These are phyloP conservation scores for Deilephila porcellus DNA, from an alignment of 2,888 invertebrate genomes.

Conservation along the genomic window DNA sequence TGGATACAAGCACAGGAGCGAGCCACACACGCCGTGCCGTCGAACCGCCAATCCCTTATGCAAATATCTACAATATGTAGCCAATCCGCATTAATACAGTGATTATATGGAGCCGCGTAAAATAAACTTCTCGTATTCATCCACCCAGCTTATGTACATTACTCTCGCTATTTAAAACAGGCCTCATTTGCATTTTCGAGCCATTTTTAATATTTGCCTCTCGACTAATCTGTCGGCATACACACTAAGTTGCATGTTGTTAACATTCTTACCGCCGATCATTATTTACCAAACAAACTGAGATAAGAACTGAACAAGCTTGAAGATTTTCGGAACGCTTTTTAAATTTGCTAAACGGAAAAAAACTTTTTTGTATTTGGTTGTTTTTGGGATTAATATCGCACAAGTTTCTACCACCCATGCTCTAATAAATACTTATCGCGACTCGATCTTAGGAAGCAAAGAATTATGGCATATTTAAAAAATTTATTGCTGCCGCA, in stretches of 20 bases:
- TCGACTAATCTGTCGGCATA: slow-evolving; percentile 45
- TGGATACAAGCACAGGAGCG: slow-evolving; percentile 55
- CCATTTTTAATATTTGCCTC: slow-evolving; percentile 39
- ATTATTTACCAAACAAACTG: slow-evolving; percentile 76
- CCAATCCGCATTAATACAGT: slow-evolving; percentile 60
- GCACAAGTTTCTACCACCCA: slow-evolving; percentile 74
- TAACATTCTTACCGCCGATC: slow-evolving; percentile 68
- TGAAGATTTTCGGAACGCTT: slow-evolving; percentile 57
- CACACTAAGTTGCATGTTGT: slow-evolving; percentile 58
- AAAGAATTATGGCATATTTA: slow-evolving; percentile 82
- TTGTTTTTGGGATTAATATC: slow-evolving; percentile 69
- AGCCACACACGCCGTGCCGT: slow-evolving; percentile 64
- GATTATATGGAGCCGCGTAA: slow-evolving; percentile 43
- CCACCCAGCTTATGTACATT: slow-evolving; percentile 28
- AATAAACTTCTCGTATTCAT: slow-evolving; percentile 18
- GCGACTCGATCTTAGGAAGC: slow-evolving; percentile 70
- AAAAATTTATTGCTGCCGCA: slow-evolving; percentile 78
- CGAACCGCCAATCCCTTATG: slow-evolving; percentile 71
- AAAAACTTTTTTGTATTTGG: slow-evolving; percentile 65
- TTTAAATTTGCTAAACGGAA: slow-evolving; percentile 65
- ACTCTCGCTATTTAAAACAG: slow-evolving; percentile 2
- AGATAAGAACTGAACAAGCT: slow-evolving; percentile 70
- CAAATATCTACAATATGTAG: slow-evolving; percentile 68
- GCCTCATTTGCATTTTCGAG: slow-evolving; percentile 30
- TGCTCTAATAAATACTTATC: slow-evolving; percentile 79